Conservation (phyloP, 1,140 invertebrate genomes). For the Anastrepha obliqua region DNA sequence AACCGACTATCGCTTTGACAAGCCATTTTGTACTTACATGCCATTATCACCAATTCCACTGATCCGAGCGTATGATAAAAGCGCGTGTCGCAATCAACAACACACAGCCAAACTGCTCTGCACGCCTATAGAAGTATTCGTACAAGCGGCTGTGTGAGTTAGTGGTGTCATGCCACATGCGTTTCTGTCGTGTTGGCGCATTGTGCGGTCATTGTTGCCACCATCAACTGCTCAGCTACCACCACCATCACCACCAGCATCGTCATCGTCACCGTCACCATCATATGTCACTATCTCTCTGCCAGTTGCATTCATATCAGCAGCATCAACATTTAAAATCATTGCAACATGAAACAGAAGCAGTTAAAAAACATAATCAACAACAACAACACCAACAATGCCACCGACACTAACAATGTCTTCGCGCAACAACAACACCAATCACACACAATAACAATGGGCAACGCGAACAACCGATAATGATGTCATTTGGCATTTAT, state of each 20-base stretch:
- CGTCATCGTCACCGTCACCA: background rate
- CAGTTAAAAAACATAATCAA: background rate
- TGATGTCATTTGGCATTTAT: conserved; percentile 74
- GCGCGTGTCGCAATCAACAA: conserved; percentile 42
- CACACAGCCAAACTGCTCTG: background rate
- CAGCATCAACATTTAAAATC: conserved; percentile 45
- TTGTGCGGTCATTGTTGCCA: conserved; percentile 45
- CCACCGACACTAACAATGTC: background rate
- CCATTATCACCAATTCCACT: conserved; percentile 69
- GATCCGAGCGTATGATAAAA: conserved; percentile 32
- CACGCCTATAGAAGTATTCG: background rate
- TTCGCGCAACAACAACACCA: background rate
- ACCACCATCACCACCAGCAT: background rate
- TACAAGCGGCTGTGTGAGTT: background rate
- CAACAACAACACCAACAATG: conserved; percentile 12
- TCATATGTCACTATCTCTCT: conserved; percentile 17
- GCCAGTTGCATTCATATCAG: conserved; percentile 31
- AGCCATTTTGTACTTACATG: conserved; percentile 73
- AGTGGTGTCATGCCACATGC: conserved; percentile 16
- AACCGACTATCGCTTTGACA: conserved; percentile 61
- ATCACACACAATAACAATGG: background rate
- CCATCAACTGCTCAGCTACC: background rate
- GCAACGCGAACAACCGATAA: conserved; percentile 60
- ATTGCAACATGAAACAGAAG: conserved; percentile 48
- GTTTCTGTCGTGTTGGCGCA: background rate